Conservation (phyloP, 2,113 vertebrate species). For the Ploceus nigricollis region DNA sequence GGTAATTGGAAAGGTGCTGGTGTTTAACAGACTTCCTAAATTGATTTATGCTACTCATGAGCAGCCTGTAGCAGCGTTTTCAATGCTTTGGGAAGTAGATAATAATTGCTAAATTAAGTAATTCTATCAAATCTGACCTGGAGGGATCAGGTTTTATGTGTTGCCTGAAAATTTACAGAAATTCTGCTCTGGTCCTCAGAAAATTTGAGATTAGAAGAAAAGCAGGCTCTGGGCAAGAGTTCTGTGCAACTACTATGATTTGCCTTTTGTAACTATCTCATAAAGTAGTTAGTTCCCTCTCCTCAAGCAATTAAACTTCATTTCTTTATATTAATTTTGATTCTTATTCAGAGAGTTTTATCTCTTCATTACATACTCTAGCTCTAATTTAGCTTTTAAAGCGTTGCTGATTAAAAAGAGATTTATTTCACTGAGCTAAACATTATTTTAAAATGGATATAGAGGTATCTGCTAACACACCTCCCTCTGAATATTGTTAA, state of each 20-base stretch:
- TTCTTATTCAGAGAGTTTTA: conserved; percentile 8
- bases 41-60: neutral
- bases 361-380: conserved; percentile 16
- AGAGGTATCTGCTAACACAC: neutral
- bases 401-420: conserved; percentile 23
- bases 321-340: conserved; percentile 56
- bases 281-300: conserved; percentile 5
- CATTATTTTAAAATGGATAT: neutral
- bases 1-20: neutral
- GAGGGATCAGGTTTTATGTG: neutral
- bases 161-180: neutral
- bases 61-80: neutral
- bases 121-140: neutral
- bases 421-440: conserved; percentile 24
- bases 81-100: neutral
- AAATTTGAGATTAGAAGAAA: neutral
- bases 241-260: neutral
- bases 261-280: neutral
- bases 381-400: conserved; percentile 35
- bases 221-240: neutral
- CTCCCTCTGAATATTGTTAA: neutral
- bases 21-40: neutral
- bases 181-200: neutral
- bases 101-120: neutral
- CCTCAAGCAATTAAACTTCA: conserved; percentile 36